These are phyloP conservation scores for Sebastes steindachneri DNA, from an alignment of 2,797 vertebrate species.

Conservation along the genomic window DNA sequence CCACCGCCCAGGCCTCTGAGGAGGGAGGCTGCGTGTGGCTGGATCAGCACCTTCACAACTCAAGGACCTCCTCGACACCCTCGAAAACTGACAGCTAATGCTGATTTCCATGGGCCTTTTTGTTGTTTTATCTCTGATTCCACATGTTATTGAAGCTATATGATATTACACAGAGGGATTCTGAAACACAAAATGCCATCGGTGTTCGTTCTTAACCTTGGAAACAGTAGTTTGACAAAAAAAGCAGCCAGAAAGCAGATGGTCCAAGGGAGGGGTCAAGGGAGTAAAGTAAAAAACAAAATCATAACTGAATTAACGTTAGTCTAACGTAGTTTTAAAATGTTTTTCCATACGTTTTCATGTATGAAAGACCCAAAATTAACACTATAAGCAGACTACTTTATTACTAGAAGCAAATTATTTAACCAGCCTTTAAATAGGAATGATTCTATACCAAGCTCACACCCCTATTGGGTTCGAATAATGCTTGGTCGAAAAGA, in stretches of 20 bases:
- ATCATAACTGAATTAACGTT: too few relatives aligned
- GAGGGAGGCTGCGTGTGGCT: not conserved
- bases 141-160: not conserved
- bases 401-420: too few relatives aligned
- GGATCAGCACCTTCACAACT: not conserved
- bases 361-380: too few relatives aligned
- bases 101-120: not conserved
- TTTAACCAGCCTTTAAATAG: too few relatives aligned
- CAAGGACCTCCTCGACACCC: not conserved
- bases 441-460: too few relatives aligned
- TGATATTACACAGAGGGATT: not conserved
- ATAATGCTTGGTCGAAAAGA: not conserved
- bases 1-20: constrained; percentile 15
- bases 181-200: not conserved
- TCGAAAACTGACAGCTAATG: not conserved
- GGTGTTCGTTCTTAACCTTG: not conserved
- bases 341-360: too few relatives aligned
- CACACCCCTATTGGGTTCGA: not conserved
- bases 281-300: too few relatives aligned
- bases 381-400: too few relatives aligned
- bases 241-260: too few relatives aligned
- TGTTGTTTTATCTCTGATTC: not conserved
- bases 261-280: too few relatives aligned
- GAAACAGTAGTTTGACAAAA: too few relatives aligned
- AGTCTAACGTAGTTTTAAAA: too few relatives aligned